Base-by-base conservation (phyloP, 2,113 vertebrate genomes). In the Ploceus nigricollis region DNA sequence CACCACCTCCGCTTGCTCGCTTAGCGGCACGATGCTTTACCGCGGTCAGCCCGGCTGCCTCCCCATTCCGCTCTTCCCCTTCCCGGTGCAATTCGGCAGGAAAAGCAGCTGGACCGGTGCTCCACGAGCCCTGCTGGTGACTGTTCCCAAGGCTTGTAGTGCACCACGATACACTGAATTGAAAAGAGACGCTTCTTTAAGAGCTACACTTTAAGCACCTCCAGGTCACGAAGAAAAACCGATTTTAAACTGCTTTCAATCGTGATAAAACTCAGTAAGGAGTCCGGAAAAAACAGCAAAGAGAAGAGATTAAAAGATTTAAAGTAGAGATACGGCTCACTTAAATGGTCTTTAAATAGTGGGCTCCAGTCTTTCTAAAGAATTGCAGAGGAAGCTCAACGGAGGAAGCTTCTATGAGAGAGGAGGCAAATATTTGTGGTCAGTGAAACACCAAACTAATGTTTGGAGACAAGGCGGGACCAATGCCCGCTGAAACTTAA, bases 51-150 rank as follows among this genome's bases (percentile, higher is more conserved):
- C 19, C 45, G 9, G 8, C 28, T 28, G n/a, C 48, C 7, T 9
- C 25, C 33, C 22, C 35, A 3, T 18, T 4, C 22, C 5, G 0
- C 30, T 14, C 23, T 19, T 30, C 8, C 40, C 61, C 31, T 28
- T 30, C 14, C 17, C 17, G 3, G 0, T 4, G 22, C 45, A 15
- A 24, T 23, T 7, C 4, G 8, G 30, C 6, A 4, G 56, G 42
- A 60, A 42, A 48, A 37, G 9, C 27, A 23, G n/a, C 53, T 11
- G 47, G 45, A 40, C 2, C 1, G 0, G 19, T 14, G 27, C 37
- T 76, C 39, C 78, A 10, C 2, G 1, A 92, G 40, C 51, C 45
- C 45, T 11, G 44, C 15, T 7, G 23, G 11, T 35, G 11, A 15
- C 39, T 4, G 21, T 3, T 73, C 33, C 30, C 35, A 66, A 73